Conservation (phyloP, 2,797 vertebrate genomes). For the Mionectes olivaceus region DNA sequence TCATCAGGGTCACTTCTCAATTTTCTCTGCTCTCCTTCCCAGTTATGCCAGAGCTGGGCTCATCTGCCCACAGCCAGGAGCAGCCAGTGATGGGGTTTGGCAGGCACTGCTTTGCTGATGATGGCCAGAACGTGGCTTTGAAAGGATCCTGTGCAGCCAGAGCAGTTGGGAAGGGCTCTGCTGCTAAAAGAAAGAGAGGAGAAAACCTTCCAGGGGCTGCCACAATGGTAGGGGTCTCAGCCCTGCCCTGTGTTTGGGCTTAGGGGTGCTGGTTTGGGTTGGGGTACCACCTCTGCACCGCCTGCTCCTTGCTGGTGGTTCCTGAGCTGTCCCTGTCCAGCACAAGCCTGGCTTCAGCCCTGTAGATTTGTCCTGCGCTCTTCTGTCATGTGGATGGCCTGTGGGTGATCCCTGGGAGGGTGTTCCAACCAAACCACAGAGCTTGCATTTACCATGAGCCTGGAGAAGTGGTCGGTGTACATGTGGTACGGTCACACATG, state of each 20-base stretch:
- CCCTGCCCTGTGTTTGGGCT: not conserved
- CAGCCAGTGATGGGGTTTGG: not conserved
- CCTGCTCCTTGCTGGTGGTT: rapidly evolving
- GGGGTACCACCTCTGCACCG: not conserved
- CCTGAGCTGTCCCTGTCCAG: not conserved
- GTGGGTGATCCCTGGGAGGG: not conserved
- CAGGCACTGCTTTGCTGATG: not conserved
- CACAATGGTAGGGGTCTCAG: not conserved
- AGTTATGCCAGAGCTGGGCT: rapidly evolving
- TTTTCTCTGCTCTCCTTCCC: not conserved
- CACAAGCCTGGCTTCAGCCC: not conserved
- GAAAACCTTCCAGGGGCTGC: not conserved
- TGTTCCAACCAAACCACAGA: rapidly evolving
- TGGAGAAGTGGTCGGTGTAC: rapidly evolving
- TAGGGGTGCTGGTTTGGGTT: not conserved
- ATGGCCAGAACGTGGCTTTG: rapidly evolving
- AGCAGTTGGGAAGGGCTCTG: not conserved
- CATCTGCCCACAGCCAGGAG: not conserved
- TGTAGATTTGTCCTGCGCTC: rapidly evolving
- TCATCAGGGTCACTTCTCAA: not conserved
- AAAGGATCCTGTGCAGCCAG: not conserved
- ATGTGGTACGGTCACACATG: rapidly evolving
- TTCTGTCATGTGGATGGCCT: rapidly evolving
- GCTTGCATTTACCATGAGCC: rapidly evolving
- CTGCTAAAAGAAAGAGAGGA: not conserved